Evolutionary conservation across 2,888 invertebrate species (phyloP), one percentile per base, ranked within the genome.

Genomic region (Polietes domitor): DNA sequence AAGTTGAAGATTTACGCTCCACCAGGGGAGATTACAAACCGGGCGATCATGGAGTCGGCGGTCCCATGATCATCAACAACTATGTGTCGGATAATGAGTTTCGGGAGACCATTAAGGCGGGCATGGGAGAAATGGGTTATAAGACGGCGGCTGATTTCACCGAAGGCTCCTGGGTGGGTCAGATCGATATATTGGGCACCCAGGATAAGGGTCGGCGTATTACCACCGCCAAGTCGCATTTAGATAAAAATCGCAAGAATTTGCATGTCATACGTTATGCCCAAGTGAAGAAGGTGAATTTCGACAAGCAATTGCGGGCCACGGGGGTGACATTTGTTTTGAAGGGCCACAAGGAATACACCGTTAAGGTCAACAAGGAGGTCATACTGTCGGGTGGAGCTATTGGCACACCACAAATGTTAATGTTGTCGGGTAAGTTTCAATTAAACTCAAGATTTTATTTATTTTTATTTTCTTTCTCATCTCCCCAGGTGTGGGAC

Each of bases 401-500:
- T 1, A 96, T 98, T 47, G 98, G 98, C 89, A 96, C 96, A n/a
- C 97, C 98, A 0, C 98, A 98, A 90, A 93, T 98, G 24, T 92
- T 98, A 55, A 96, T 98, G 97, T 92, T 98, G 3, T 98, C 97
- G 0, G 98, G 98, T 15, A 94, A 81, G 88, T 73, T 70, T 7
- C 63, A 65, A 63, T 50, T 28, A 24, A 19, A 17, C 3, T 50
- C 32, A 32, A 32, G n/a, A n/a, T n/a, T 37, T 37, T n/a, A 47
- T 32, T 53, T 50, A 32, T 12, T 17, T 12, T 26, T 15, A 21
- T 5, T 72, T 43, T 58, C n/a, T n/a, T n/a, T n/a, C n/a, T n/a
- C n/a, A n/a, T n/a, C n/a, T n/a, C n/a, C 32, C 2, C 17, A 90
- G 90, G 92, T 68, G 86, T 92, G 77, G 92, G 92, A 4, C 92